Evolutionary conservation across 2,888 invertebrate species (phyloP).

Genomic region (Hydrotaea cyrtoneurina): DNA sequence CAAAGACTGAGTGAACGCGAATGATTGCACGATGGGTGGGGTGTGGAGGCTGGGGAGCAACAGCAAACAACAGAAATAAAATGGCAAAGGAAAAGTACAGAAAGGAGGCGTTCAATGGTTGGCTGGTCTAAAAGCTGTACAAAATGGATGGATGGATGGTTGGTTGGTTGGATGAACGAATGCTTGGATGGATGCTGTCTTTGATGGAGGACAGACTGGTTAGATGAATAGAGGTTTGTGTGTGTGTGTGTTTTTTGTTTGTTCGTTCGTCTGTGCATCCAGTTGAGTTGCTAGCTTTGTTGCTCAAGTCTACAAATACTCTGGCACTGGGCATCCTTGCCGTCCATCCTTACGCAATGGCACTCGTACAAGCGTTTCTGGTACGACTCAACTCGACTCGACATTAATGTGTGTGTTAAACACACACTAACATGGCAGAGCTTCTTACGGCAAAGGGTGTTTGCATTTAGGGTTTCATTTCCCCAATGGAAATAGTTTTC

Average conservation of each 20-base stretch:
- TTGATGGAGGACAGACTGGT: background rate
- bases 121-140: slow-evolving; percentile 58
- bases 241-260: too few relatives aligned
- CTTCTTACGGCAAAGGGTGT: background rate
- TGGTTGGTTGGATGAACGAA: slow-evolving; percentile 38
- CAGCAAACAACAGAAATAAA: background rate
- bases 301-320: background rate
- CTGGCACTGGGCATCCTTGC: slow-evolving; percentile 1
- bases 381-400: too few relatives aligned
- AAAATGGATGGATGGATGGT: slow-evolving; percentile 33
- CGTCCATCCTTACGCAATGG: slow-evolving; percentile 2
- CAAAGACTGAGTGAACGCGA: slow-evolving; percentile 48
- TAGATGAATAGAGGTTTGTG: background rate
- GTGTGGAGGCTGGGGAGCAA: background rate
- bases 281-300: background rate
- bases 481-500: too few relatives aligned
- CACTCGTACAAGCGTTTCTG: too few relatives aligned
- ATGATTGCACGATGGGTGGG: too few relatives aligned
- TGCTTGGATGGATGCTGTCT: background rate
- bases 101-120: slow-evolving; percentile 58
- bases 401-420: slow-evolving; percentile 6
- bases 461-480: background rate
- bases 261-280: background rate
- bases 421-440: background rate
- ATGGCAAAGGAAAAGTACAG: slow-evolving; percentile 11